A percentile compares a stretch with the other conserved stretches of the same genome.
These are phyloP conservation scores for Excalfactoria chinensis DNA, from an alignment of 2,113 vertebrate species.

Conservation along the genomic window DNA sequence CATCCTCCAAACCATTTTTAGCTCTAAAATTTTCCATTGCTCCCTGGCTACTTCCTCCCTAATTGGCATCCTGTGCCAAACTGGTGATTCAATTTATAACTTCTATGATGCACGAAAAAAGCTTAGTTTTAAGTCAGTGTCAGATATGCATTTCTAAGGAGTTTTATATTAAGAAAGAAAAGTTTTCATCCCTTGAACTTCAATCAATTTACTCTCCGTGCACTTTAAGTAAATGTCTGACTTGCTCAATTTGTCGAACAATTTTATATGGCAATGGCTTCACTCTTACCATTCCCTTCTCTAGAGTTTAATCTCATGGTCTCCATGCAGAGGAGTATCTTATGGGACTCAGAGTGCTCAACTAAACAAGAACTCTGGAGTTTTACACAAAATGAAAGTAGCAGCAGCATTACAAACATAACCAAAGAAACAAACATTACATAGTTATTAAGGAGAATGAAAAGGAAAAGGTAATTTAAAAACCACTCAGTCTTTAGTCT, in stretches of 20 bases:
- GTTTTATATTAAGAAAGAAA: background rate
- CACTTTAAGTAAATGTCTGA: slow-evolving; percentile 10
- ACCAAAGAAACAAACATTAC: slow-evolving; percentile 27
- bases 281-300: background rate
- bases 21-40: background rate
- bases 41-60: background rate
- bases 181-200: slow-evolving; percentile 16
- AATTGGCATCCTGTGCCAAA: background rate
- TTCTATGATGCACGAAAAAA: background rate
- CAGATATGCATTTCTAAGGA: background rate
- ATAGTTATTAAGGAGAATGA: slow-evolving; percentile 5
- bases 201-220: slow-evolving; percentile 25
- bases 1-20: slow-evolving; percentile 6
- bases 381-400: slow-evolving; percentile 5
- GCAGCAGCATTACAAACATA: background rate
- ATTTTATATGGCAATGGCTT: background rate
- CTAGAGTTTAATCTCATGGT: background rate
- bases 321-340: background rate
- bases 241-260: slow-evolving; percentile 48
- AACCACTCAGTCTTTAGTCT: background rate
- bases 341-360: background rate
- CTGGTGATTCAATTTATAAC: background rate
- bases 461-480: slow-evolving; percentile 18
- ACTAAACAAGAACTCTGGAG: background rate
- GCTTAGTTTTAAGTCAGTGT: background rate